Percentiles rank a stretch among this genome's conserved stretches.
Conservation (phyloP, 2,888 invertebrate genomes). For the Ptychoptera contaminata region DNA sequence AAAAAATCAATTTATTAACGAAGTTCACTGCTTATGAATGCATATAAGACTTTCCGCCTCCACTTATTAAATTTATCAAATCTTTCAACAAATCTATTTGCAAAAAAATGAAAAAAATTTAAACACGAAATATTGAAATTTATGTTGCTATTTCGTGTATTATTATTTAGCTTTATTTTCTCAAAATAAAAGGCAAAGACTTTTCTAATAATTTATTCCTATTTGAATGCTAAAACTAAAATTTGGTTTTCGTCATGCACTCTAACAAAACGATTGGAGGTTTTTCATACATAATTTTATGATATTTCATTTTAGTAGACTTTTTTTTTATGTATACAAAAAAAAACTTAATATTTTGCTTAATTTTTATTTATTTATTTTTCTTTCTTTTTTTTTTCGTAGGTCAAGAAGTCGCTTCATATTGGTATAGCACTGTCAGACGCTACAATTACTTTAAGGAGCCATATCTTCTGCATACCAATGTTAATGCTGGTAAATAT, state of each 20-base stretch:
- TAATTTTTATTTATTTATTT: too few species aligned
- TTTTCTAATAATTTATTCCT: background rate
- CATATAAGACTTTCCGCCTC: too few species aligned
- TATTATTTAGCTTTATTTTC: too few species aligned
- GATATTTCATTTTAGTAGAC: background rate
- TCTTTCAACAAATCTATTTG: background rate
- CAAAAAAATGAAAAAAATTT: background rate
- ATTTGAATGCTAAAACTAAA: background rate
- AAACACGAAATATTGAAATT: background rate
- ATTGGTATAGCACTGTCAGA: slow-evolving; percentile 66
- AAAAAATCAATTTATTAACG: too few species aligned
- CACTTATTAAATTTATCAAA: too few species aligned
- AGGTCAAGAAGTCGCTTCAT: slow-evolving; percentile 66
- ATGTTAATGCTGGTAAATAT: slow-evolving; percentile 60
- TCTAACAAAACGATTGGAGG: too few species aligned
- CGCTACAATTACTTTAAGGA: slow-evolving; percentile 62
- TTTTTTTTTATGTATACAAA: too few species aligned
- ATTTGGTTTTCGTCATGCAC: too few species aligned
- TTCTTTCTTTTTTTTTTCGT: slow-evolving; percentile 18
- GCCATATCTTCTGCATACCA: slow-evolving; percentile 54
- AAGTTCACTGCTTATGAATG: too few species aligned
- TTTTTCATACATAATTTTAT: too few species aligned
- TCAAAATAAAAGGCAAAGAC: too few species aligned
- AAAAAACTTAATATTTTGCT: too few species aligned
- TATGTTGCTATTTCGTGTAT: background rate